Conservation (phyloP, 2,113 vertebrate species). For the Bettongia penicillata region DNA sequence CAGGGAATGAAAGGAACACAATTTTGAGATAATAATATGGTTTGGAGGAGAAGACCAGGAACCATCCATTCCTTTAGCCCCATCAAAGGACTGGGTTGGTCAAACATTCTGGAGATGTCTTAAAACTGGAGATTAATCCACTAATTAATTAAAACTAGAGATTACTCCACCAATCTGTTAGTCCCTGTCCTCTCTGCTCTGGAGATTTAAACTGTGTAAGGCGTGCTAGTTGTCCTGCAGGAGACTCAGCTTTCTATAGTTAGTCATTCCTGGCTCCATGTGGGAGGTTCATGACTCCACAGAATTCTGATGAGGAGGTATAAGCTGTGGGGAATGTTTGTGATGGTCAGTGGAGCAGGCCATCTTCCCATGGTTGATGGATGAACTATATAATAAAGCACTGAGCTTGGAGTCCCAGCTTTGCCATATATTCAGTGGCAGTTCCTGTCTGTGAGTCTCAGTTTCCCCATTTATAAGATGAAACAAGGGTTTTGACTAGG, state of each 20-base stretch:
- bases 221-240: background rate
- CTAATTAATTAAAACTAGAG: background rate
- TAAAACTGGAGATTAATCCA: background rate
- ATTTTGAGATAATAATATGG: background rate
- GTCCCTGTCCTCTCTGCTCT: background rate
- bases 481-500: background rate
- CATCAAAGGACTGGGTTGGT: background rate
- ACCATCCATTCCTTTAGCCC: background rate
- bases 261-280: background rate
- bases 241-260: background rate
- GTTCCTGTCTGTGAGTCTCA: background rate
- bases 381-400: background rate
- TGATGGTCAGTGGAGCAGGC: background rate
- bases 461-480: background rate
- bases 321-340: background rate
- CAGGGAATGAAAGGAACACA: background rate
- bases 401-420: background rate
- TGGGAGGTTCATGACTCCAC: background rate
- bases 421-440: background rate
- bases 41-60: background rate
- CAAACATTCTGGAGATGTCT: background rate
- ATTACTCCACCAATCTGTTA: background rate
- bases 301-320: background rate
- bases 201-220: background rate
- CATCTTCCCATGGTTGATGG: background rate